Evolutionary conservation across 2,888 invertebrate species (phyloP), one percentile per base, ranked within the genome.

Genomic region (Agriotes lineatus): DNA sequence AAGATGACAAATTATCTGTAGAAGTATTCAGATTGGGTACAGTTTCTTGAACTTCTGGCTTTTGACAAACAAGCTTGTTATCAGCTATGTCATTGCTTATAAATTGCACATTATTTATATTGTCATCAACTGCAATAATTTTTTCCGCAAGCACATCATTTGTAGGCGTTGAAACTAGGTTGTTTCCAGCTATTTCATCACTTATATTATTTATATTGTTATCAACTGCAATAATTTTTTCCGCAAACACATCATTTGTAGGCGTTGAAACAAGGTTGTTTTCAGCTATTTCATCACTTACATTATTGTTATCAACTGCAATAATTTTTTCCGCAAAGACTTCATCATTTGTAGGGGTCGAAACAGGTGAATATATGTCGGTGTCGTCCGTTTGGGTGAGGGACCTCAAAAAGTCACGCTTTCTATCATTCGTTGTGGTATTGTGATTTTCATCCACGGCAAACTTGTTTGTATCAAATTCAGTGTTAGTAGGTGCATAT

Each of bases 401-500:
- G 12, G 73, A 73, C 37, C 65, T 72, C 18, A 73, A 44, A 60
- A 70, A 71, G 12, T 60, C 42, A 7, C 56, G 56, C 25, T 73
- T 73, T 39, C 33, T 64, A 18, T 56, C 59, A 30, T 39, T 30
- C 12, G 61, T 70, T 14, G 14, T 59, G 12, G 48, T 33, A 52
- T 73, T 72, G n/a, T 72, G 70, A 35, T 73, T 73, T 52, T 72
- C 72, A 52, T 73, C 73, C 18, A 64, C 25, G 16, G 16, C 12
- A 16, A 33, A 42, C 14, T 50, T 25, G 25, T 12, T 19, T 14
- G 10, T 61, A 42, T 64, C 45, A 10, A 65, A 35, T 16, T 61
- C 59, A 9, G 57, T n/a, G 19, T 22, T 57, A 9, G 35, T 54
- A 9, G 44, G 18, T 18, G 52, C 42, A 16, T 45, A 62, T 19